phyloP scores from a whole-genome alignment of 2,797 vertebrate species.

The Oceanodroma leucorhoa region DNA sequence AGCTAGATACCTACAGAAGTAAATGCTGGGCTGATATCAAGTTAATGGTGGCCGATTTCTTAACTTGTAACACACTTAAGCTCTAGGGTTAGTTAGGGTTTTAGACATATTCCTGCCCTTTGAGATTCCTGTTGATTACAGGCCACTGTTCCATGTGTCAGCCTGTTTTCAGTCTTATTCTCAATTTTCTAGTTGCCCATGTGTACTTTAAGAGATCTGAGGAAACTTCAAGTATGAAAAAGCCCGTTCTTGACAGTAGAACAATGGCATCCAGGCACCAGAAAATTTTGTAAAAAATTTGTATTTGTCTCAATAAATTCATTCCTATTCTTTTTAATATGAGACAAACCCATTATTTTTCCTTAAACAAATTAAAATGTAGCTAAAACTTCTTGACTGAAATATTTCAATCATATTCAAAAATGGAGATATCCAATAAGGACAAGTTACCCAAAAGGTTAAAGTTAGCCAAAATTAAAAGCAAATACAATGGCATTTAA shows the following conservation, averaged over 20 bases:
- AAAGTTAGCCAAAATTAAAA: neutral
- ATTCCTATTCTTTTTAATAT: neutral
- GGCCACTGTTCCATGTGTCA: neutral
- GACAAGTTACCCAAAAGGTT: neutral
- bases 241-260: neutral
- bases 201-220: neutral
- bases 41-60: neutral
- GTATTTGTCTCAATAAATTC: neutral
- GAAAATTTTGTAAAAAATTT: neutral
- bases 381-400: neutral
- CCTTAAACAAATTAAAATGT: neutral
- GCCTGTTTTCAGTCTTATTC: neutral
- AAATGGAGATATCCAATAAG: neutral
- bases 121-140: neutral
- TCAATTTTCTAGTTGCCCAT: neutral
- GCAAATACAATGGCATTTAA: neutral
- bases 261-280: neutral
- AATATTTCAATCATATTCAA: neutral
- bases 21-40: neutral
- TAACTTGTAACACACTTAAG: neutral
- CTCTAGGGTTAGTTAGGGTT: neutral
- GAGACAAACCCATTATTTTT: neutral
- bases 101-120: neutral
- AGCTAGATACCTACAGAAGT: neutral
- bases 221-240: neutral